Percentiles rank a stretch among this genome's conserved stretches.
Evolutionary conservation across 2,888 invertebrate genomes (phyloP).

Genomic region (Panzeria rudis): DNA sequence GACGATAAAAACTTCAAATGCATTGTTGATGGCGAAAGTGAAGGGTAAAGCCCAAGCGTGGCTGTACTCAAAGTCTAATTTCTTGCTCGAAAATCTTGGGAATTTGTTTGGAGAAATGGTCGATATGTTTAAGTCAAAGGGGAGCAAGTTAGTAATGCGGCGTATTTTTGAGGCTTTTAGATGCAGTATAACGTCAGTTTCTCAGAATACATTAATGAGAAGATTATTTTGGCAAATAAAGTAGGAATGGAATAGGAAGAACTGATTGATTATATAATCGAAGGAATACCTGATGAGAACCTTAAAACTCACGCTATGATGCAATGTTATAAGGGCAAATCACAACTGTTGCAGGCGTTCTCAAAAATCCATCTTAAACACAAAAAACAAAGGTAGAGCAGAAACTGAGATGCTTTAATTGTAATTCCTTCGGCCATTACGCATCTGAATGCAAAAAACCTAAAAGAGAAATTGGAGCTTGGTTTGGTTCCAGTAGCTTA

Average conservation of each 20-base stretch:
- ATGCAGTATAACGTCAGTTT: slow-evolving; percentile 45
- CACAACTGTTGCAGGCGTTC: slow-evolving; percentile 59
- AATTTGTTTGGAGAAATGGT: slow-evolving; percentile 18
- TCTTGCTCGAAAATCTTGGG: slow-evolving; percentile 1
- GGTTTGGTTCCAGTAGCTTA: slow-evolving; percentile 22
- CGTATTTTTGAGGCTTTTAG: slow-evolving; percentile 59
- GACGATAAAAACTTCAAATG: neutral
- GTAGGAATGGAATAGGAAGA: slow-evolving; percentile 57
- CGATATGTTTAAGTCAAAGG: slow-evolving; percentile 18
- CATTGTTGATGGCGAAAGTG: too few species aligned
- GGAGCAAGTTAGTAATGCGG: slow-evolving; percentile 50
- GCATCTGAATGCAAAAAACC: slow-evolving; percentile 36
- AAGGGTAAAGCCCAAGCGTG: slow-evolving; percentile 31
- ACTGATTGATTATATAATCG: slow-evolving; percentile 66
- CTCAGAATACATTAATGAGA: slow-evolving; percentile 58
- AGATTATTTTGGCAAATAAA: slow-evolving; percentile 53
- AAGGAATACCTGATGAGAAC: slow-evolving; percentile 63
- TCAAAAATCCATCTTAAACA: slow-evolving; percentile 26
- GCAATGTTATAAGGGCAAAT: slow-evolving; percentile 50
- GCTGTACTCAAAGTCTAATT: slow-evolving; percentile 59
- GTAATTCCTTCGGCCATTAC: slow-evolving; percentile 22
- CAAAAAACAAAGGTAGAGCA: slow-evolving; percentile 11
- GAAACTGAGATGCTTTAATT: slow-evolving; percentile 26
- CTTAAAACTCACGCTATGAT: slow-evolving; percentile 58
- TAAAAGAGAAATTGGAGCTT: slow-evolving; percentile 14